Percentiles rank a stretch among this genome's conserved stretches.
Conservation (phyloP, 2,888 invertebrate genomes). For the Trissolcus japonicus region DNA sequence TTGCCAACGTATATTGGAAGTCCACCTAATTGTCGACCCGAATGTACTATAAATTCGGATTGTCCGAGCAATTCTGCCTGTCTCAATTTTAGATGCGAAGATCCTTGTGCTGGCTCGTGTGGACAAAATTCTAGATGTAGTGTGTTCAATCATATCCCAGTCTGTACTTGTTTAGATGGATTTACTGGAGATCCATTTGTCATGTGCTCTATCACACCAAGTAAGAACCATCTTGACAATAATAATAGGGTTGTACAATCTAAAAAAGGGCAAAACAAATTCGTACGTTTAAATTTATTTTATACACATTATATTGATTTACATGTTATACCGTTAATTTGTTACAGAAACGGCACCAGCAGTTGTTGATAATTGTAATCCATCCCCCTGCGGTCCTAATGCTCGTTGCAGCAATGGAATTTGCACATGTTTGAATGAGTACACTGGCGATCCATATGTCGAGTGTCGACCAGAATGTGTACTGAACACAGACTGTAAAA, state of each 20-base stretch:
- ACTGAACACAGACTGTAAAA: constrained; percentile 80
- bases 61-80: constrained; percentile 77
- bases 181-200: constrained; percentile 87
- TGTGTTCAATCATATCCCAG: constrained; percentile 75
- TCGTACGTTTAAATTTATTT: no score
- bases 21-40: constrained; percentile 77
- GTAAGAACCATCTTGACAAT: constrained; percentile 13
- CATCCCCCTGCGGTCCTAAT: constrained; percentile 77
- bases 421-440: constrained; percentile 71
- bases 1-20: constrained; percentile 73
- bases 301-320: no score
- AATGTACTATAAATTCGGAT: constrained; percentile 76
- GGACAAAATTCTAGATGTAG: constrained; percentile 77
- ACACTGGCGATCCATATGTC: constrained; percentile 76
- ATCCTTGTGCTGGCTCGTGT: constrained; percentile 77
- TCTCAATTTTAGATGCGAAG: constrained; percentile 74
- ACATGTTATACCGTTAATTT: no score
- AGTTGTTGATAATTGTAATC: constrained; percentile 72
- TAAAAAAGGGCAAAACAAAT: no score
- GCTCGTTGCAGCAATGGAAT: constrained; percentile 73
- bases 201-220: constrained; percentile 76
- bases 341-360: constrained; percentile 60
- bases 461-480: constrained; percentile 80
- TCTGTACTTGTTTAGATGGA: constrained; percentile 79
- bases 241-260: not conserved